phyloP scores from a whole-genome alignment of 2,888 invertebrate genomes.

The Lampropteryx suffumata region DNA sequence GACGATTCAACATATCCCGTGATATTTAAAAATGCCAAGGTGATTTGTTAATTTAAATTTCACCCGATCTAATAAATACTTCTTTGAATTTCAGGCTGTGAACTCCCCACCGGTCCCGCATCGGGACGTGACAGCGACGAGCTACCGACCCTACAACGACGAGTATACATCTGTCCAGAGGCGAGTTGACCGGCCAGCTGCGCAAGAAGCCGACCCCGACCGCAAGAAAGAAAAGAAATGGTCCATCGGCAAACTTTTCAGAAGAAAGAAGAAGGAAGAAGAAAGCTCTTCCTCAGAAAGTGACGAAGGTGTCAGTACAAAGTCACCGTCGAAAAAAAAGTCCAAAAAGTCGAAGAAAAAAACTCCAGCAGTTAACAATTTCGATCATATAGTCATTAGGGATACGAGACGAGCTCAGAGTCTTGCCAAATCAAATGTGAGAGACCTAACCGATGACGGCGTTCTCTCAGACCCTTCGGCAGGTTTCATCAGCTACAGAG shows the following conservation, averaged over 20 bases:
- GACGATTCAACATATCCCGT: slow-evolving; percentile 2
- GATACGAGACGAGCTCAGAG: slow-evolving; percentile 79
- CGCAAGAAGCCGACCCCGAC: slow-evolving; percentile 63
- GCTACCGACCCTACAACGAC: slow-evolving; percentile 70
- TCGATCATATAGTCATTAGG: slow-evolving; percentile 86
- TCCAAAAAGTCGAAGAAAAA: slow-evolving; percentile 78
- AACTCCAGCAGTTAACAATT: slow-evolving; percentile 80
- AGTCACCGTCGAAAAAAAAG: slow-evolving; percentile 69
- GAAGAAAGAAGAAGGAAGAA: slow-evolving; percentile 88
- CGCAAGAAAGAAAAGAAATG: slow-evolving; percentile 88
- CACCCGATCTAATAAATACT: slow-evolving; percentile 13
- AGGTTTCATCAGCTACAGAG: slow-evolving; percentile 72
- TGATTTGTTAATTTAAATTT: background rate
- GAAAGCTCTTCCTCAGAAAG: slow-evolving; percentile 83
- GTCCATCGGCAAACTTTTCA: slow-evolving; percentile 91
- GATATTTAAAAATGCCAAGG: slow-evolving; percentile 21
- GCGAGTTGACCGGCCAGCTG: slow-evolving; percentile 59
- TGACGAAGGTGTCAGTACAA: slow-evolving; percentile 70
- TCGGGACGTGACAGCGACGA: slow-evolving; percentile 62
- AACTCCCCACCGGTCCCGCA: slow-evolving; percentile 77
- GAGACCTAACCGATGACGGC: slow-evolving; percentile 75
- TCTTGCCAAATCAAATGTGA: slow-evolving; percentile 64
- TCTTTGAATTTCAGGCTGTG: slow-evolving; percentile 73
- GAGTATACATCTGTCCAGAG: slow-evolving; percentile 67
- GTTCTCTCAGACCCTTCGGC: slow-evolving; percentile 84